Evolutionary conservation across 2,797 vertebrate species (phyloP), one percentile per base, ranked within the genome.

Genomic region (Amazona finschi): DNA sequence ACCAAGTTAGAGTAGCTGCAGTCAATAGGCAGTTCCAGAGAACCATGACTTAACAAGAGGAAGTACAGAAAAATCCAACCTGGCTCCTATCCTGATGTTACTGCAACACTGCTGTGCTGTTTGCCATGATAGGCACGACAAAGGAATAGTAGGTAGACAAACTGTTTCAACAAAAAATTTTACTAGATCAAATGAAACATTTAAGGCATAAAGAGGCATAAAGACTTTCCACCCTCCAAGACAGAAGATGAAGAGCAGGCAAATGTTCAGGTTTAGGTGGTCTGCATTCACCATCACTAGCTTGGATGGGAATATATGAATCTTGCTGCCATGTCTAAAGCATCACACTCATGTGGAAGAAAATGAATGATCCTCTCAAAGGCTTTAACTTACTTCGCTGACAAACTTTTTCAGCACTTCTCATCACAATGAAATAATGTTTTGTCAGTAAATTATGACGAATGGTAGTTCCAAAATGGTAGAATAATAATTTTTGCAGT

Each of bases 1-100:
- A 58, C 2, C 2, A 1, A 28, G 8, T 55, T 28, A 67, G 43
- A 87, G 12, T 6, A 82, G 67, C 20, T 41, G 8, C 0, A 80
- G 15, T 9, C n/a, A 38, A 21, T 33, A 14, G 69, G 18, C 12
- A 72, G 7, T 10, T 79, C 43, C 67, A 73, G 13, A 87, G 65
- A 87, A 31, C 7, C 0, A 0, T 1, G 12, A 66, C 33, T 60
- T 85, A 72, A 33, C 25, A 69, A 44, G 46, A 82, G 12, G 25
- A 15, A 92, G 9, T 15, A 25, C 0, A 62, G 39, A 27, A 83
- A 77, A 77, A 78, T 13, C 41, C 1, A 0, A 7, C 41, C 47
- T 74, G 61, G 8, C 24, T 66, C 67, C 78, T 39, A 31, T 22
- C 46, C 39, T n/a, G 19, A 30, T 6, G 25, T 64, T 9, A 18